Conservation (phyloP, 2,113 vertebrate genomes). For the Gymnorhina tibicen region DNA sequence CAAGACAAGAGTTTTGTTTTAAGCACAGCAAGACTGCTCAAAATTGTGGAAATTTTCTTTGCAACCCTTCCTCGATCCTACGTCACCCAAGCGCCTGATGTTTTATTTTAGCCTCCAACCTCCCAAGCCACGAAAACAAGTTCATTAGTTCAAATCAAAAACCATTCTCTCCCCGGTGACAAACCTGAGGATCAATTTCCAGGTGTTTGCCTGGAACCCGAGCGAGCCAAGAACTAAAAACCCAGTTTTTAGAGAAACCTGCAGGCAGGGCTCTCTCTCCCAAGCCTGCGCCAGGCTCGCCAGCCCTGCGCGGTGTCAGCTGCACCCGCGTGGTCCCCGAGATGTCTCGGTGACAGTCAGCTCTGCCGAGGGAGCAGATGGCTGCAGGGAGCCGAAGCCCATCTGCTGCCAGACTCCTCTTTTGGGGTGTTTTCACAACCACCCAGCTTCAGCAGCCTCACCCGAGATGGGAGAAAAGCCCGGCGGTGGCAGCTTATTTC, state of each 20-base stretch:
- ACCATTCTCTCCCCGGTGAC: rapidly evolving
- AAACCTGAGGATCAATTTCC: not conserved
- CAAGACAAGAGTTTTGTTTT: not conserved
- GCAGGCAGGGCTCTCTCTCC: not conserved
- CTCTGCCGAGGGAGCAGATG: constrained; percentile 38
- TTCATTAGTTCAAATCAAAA: not conserved
- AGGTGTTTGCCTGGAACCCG: rapidly evolving
- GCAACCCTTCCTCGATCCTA: rapidly evolving
- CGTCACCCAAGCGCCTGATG: not conserved
- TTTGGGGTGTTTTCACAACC: not conserved
- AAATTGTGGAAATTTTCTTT: rapidly evolving
- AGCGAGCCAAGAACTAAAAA: no score
- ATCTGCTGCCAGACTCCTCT: constrained; percentile 8
- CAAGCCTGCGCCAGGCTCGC: not conserved
- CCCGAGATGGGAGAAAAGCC: not conserved
- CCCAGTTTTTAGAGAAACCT: rapidly evolving
- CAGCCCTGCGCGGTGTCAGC: not conserved
- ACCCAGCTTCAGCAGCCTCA: not conserved
- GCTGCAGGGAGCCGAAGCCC: not conserved
- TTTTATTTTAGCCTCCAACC: not conserved
- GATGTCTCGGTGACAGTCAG: not conserved
- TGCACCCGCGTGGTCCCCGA: not conserved
- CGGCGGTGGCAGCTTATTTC: not conserved
- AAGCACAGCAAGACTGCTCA: not conserved
- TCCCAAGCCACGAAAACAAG: not conserved